phyloP scores from a whole-genome alignment of 2,888 invertebrate genomes.

The Sepiola atlantica region DNA sequence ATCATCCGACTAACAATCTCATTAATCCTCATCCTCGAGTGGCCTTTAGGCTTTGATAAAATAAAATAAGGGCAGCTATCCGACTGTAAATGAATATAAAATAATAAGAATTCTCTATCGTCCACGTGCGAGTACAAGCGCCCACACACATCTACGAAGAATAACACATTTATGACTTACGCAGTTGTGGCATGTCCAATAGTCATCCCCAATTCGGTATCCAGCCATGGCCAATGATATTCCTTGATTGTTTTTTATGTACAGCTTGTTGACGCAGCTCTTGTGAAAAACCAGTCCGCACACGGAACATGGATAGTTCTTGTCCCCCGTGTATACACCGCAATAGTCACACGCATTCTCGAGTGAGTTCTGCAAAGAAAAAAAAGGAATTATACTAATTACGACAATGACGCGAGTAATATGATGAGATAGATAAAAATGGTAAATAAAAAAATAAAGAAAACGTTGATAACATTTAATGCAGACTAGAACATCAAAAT shows the following conservation, averaged over 20 bases:
- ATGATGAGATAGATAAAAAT: neutral
- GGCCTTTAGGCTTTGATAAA: too few relatives aligned
- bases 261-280: neutral
- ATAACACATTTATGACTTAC: neutral
- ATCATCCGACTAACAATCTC: too few relatives aligned
- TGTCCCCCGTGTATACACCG: slow-evolving; percentile 24
- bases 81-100: too few relatives aligned
- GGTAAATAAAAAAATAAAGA: neutral
- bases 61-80: too few relatives aligned
- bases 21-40: too few relatives aligned
- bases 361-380: neutral
- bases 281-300: slow-evolving; percentile 24
- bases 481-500: neutral
- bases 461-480: neutral
- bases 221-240: neutral
- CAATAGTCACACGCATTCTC: neutral
- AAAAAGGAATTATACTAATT: neutral
- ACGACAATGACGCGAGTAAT: neutral
- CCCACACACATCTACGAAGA: neutral
- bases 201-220: neutral
- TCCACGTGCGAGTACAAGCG: too few relatives aligned
- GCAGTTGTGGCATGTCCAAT: slow-evolving; percentile 20
- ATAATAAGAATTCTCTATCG: too few relatives aligned
- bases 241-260: neutral
- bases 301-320: neutral